These are phyloP conservation scores for Trissolcus basalis DNA, from an alignment of 1,140 invertebrate species.

Conservation along the genomic window DNA sequence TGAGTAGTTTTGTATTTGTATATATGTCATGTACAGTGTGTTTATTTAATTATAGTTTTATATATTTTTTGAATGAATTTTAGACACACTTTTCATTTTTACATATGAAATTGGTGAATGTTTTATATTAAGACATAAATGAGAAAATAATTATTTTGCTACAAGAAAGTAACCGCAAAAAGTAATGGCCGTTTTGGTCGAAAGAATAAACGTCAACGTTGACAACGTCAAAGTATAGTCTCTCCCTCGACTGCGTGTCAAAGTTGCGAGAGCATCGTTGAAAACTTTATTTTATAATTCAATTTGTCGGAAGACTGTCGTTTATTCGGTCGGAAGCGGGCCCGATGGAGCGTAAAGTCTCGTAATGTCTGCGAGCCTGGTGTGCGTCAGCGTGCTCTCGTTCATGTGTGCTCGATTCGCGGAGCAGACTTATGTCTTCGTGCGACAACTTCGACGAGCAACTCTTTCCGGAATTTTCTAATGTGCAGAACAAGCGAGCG, in stretches of 20 bases:
- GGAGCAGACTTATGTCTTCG: constrained; percentile 35
- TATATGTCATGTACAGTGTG: too few relatives aligned
- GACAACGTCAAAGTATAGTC: constrained; percentile 23
- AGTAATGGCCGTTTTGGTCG: neutral
- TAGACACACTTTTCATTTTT: too few relatives aligned
- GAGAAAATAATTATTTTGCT: too few relatives aligned
- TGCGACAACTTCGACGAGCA: constrained; percentile 45
- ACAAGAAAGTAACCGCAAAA: too few relatives aligned
- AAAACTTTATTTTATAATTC: constrained; percentile 58
- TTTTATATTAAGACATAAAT: too few relatives aligned
- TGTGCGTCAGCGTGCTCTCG: neutral
- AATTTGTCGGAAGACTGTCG: constrained; percentile 56
- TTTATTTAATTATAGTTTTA: too few relatives aligned
- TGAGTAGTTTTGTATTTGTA: too few relatives aligned
- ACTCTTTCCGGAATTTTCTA: constrained; percentile 44
- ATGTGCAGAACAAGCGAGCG: constrained; percentile 29
- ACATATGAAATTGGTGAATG: too few relatives aligned
- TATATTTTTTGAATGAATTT: too few relatives aligned
- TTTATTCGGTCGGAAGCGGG: constrained; percentile 48
- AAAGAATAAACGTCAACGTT: constrained; percentile 35
- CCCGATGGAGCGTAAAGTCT: constrained; percentile 53
- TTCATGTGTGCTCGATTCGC: constrained; percentile 31
- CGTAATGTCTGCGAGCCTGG: constrained; percentile 29
- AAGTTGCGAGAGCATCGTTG: constrained; percentile 42
- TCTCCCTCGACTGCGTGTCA: constrained; percentile 31